Evolutionary conservation across 2,113 vertebrate species (phyloP).

Genomic region (Hippocampus comes): DNA sequence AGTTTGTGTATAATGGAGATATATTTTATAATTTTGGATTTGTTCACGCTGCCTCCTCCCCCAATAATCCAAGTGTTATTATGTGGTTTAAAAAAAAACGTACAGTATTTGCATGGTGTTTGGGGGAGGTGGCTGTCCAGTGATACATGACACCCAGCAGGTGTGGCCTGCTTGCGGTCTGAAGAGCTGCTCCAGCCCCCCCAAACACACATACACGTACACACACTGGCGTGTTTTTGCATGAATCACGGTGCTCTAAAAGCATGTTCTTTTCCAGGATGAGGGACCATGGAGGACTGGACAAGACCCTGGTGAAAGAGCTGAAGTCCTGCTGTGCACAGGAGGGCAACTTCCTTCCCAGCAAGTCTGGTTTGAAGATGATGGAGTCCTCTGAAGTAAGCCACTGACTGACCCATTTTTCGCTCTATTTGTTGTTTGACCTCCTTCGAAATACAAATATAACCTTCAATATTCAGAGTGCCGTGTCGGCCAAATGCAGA

Average conservation of each 20-base stretch:
- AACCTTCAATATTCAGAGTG: conserved; percentile 66
- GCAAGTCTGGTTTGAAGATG: conserved; percentile 83
- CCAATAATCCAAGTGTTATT: not conserved
- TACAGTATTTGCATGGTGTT: not conserved
- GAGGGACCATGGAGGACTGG: conserved; percentile 54
- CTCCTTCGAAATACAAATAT: not conserved
- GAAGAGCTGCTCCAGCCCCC: not conserved
- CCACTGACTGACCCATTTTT: conserved; percentile 34
- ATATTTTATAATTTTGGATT: not conserved
- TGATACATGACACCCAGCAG: conserved; percentile 43
- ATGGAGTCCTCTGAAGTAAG: conserved; percentile 85
- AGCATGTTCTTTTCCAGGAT: conserved; percentile 51
- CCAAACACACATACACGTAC: not conserved
- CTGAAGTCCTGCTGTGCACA: conserved; percentile 82
- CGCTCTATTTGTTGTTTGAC: not conserved
- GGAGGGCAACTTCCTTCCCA: conserved; percentile 84
- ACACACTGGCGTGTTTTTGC: not conserved
- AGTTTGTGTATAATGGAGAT: not conserved
- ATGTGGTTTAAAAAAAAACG: not conserved
- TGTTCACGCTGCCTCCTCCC: not conserved
- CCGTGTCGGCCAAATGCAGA: conserved; percentile 85
- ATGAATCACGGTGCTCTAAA: conserved; percentile 2
- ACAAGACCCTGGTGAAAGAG: conserved; percentile 79
- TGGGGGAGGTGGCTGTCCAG: not conserved
- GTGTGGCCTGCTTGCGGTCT: conserved; percentile 25